Conservation (phyloP, 2,888 invertebrate species). For the Leptopilina myrica region DNA sequence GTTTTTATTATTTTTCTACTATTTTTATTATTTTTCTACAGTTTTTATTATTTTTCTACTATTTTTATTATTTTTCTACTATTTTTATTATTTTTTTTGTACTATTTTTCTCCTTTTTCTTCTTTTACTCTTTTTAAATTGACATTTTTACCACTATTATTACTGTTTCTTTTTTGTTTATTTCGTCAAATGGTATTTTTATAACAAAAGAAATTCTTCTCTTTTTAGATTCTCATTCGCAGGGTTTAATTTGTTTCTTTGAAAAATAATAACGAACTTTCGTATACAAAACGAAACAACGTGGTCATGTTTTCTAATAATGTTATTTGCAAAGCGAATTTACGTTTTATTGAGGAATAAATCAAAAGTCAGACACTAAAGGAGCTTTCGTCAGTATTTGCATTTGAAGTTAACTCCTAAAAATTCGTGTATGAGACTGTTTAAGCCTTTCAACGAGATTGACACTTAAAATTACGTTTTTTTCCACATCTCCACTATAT, state of each 20-base stretch:
- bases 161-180: too few relatives aligned
- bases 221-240: too few relatives aligned
- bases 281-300: neutral
- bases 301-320: constrained; percentile 3
- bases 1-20: too few relatives aligned
- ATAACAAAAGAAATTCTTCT: too few relatives aligned
- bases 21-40: too few relatives aligned
- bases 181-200: too few relatives aligned
- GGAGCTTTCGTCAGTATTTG: constrained; percentile 6
- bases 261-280: too few relatives aligned
- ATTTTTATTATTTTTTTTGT: neutral
- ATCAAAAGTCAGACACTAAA: neutral
- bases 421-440: neutral
- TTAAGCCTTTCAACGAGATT: constrained; percentile 14
- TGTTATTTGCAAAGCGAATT: neutral
- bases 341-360: neutral
- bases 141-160: too few relatives aligned
- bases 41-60: too few relatives aligned
- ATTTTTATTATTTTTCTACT: too few relatives aligned
- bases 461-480: constrained; percentile 1
- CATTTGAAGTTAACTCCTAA: neutral
- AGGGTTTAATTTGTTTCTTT: neutral
- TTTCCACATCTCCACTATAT: neutral
- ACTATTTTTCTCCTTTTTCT: neutral
- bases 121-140: too few relatives aligned